phyloP scores from a whole-genome alignment of 2,888 invertebrate genomes.

The Luffia ferchaultella region DNA sequence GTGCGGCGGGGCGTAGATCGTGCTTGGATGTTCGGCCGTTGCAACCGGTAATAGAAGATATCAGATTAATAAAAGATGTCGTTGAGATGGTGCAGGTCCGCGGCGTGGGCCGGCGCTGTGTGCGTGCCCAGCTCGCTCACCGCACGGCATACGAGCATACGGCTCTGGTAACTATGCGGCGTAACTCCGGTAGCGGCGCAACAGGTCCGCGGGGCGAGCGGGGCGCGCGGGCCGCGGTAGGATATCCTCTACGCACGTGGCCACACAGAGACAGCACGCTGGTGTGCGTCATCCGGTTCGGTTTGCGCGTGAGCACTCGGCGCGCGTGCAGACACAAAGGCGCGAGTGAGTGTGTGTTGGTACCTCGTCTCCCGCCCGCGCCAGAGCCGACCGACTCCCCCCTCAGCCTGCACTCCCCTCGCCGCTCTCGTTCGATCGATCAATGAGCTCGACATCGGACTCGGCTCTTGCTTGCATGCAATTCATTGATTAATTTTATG shows the following conservation, averaged over 20 bases:
- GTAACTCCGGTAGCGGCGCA: slow-evolving; percentile 66
- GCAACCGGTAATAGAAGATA: slow-evolving; percentile 53
- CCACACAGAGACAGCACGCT: slow-evolving; percentile 25
- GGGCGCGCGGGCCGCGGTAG: slow-evolving; percentile 45
- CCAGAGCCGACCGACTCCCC: not conserved
- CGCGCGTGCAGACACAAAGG: not conserved
- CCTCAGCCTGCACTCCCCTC: not conserved
- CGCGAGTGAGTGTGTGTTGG: slow-evolving; percentile 31
- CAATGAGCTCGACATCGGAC: slow-evolving; percentile 60
- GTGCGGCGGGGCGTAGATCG: slow-evolving; percentile 45
- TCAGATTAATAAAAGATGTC: slow-evolving; percentile 53
- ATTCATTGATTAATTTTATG: slow-evolving; percentile 66
- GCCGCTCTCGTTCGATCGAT: slow-evolving; percentile 55
- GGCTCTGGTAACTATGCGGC: slow-evolving; percentile 63
- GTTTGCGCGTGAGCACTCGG: slow-evolving; percentile 19
- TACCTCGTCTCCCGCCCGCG: slow-evolving; percentile 11
- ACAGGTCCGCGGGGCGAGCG: slow-evolving; percentile 53
- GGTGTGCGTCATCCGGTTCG: slow-evolving; percentile 60
- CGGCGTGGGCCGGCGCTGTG: slow-evolving; percentile 21
- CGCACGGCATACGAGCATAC: not conserved
- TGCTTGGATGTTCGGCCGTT: slow-evolving; percentile 40
- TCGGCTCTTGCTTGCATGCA: slow-evolving; percentile 59
- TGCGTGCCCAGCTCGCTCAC: slow-evolving; percentile 32
- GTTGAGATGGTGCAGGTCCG: slow-evolving; percentile 34
- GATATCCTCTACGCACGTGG: slow-evolving; percentile 56